Base-by-base conservation (phyloP, 2,797 vertebrate genomes). In the Mus minutoides region DNA sequence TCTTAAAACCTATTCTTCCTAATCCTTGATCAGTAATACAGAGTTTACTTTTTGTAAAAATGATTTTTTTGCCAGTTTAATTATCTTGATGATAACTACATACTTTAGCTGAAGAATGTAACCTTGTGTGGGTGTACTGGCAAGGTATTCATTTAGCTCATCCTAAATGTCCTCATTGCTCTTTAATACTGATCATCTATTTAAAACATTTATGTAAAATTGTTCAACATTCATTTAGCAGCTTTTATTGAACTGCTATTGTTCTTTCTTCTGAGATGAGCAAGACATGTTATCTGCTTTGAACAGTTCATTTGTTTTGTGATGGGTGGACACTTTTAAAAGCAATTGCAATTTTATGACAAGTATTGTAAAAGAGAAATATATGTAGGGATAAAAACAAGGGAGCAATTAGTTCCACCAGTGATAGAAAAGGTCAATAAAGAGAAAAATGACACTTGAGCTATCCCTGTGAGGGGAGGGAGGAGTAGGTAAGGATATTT, bases 211-310 rank as follows among this genome's bases (percentile, higher is more conserved):
- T 92, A 80, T 83, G 78, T 64, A 92, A 94, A 94, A 86, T 73
- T 34, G 19, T 77, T 56, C 56, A 95, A 49, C 16, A n/a, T 79
- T 91, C 62, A 83, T 54, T 82, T 49, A 79, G 49, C 22, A 92
- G 82, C 67, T 93, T 78, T 89, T 83, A 94, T 78, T 71, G 60
- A 96, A 29, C 40, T 34, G 54, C 31, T 93, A 83, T 93, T 95
- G 62, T 77, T 92, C 60, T 71, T 73, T 17, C 85, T n/a, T 88
- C 80, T 34, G 87, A 88, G 46, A 88, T 95, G 90, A 96, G 56
- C 80, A 96, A 95, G 71, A 26, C 40, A 67, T 49, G 29, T 90
- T 94, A 92, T 94, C 40, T 93, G 13, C 80, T 93, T 96, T 95
- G 92, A 94, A 83, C 76, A 92, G 71, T 49, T 95, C 52, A 31